Evolutionary conservation across 2,113 vertebrate genomes (phyloP), one percentile per base, ranked within the genome.

Genomic region (Haliaeetus leucogaster): DNA sequence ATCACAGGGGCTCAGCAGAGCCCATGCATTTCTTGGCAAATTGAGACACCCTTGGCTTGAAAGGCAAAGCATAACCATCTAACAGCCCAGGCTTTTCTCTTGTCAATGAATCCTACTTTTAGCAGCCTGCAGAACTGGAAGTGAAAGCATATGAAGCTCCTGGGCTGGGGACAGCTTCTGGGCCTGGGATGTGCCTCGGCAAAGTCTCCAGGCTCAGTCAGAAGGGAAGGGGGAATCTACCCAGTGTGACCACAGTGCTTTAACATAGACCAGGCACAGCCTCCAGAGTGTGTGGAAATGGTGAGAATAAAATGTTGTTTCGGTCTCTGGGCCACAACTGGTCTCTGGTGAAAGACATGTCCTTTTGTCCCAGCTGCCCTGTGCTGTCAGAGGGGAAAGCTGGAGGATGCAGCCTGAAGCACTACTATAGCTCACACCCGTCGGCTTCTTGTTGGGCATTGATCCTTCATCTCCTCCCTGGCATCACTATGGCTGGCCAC

Each of bases 11-110:
- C 71, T 82, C 40, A 65, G 61, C 38, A 80, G 34, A 91, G 66
- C 66, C 40, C 71, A 61, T 3, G 9, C 42, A 53, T 65, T 79
- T 74, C 76, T 61, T 71, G 61, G 80, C 42, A 65, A 43, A 78
- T 4, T 34, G 50, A 74, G 80, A 86, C n/a, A 34, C 45, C 26
- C 50, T 67, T 25, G 66, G 61, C 81, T 93, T 86, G 66, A 77
- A 76, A 91, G 45, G 72, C 84, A 67, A 89, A 76, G 40, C 43
- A 19, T 96, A 95, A 91, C 84, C 26, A 74, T 47, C 76, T 91
- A 93, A 93, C 34, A 67, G 81, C 34, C 23, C 47, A 34, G 47
- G 72, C 88, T 89, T 70, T 65, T 71, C 62, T 58, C 45, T 36
- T 30, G 18, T 17, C 22, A 1, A 19, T n/a, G 34, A 76, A 32